Conservation (phyloP, 1,140 invertebrate species). For the Drosophila malerkotliana region DNA sequence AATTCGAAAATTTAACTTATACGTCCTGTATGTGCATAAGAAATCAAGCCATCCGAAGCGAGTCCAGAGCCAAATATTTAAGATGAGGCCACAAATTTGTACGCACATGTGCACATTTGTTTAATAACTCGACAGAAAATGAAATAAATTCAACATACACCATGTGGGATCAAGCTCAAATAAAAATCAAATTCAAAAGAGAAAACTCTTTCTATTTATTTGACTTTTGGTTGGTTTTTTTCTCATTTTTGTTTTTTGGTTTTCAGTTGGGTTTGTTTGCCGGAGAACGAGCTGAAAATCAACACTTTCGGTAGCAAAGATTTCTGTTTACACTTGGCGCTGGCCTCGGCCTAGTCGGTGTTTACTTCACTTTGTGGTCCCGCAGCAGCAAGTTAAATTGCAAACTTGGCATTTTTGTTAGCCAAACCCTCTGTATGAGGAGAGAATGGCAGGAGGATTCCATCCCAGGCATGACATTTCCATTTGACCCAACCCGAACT, state of each 20-base stretch:
- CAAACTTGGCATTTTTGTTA: slow-evolving; percentile 62
- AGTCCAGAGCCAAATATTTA: slow-evolving; percentile 29
- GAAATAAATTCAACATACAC: slow-evolving; percentile 59
- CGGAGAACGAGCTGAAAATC: slow-evolving; percentile 42
- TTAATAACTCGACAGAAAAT: slow-evolving; percentile 57
- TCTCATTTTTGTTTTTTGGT: neutral
- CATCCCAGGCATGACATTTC: slow-evolving; percentile 54
- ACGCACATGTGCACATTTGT: slow-evolving; percentile 51
- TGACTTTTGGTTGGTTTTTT: neutral
- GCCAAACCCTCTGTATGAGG: neutral
- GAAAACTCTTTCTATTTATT: slow-evolving; percentile 37
- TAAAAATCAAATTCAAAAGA: slow-evolving; percentile 42
- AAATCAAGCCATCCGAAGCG: slow-evolving; percentile 9
- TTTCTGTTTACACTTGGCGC: slow-evolving; percentile 45
- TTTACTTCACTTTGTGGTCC: slow-evolving; percentile 65
- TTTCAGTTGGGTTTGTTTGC: slow-evolving; percentile 27
- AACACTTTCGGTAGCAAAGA: slow-evolving; percentile 54
- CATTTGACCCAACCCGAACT: slow-evolving; percentile 64
- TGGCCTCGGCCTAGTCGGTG: slow-evolving; percentile 48
- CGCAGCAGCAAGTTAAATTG: slow-evolving; percentile 65
- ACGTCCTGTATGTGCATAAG: neutral
- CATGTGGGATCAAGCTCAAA: slow-evolving; percentile 34
- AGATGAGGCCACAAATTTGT: slow-evolving; percentile 27
- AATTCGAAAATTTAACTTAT: slow-evolving; percentile 2
- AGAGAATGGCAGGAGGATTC: neutral